Base-by-base conservation (phyloP, 2,888 invertebrate species). In the Eupithecia exiguata region DNA sequence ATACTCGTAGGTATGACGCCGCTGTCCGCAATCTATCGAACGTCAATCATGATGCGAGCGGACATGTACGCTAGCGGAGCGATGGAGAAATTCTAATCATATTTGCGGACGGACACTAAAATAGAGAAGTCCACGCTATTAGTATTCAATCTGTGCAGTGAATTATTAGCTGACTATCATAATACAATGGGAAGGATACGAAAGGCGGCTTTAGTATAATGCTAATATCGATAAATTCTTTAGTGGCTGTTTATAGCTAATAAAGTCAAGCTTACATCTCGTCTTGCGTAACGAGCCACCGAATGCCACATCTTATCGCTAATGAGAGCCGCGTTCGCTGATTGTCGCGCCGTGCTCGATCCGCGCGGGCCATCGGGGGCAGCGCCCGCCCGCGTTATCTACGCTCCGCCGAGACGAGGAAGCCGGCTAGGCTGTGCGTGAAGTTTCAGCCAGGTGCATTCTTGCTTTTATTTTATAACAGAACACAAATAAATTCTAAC, bases 241-340 rank as follows among this genome's bases (percentile, higher is more conserved):
- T 58, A 73, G 40, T n/a, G 25, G 36, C 69, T 71, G 69, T 67
- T 71, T 74, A 68, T 66, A 25, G 12, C 66, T 66, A 40, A 38
- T 40, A 66, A 66, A 66, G 21, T 36, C n/a, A n/a, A n/a, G n/a
- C n/a, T n/a, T n/a, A n/a, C 84, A 85, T 88, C 86, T 87, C 84
- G 87, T 88, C 86, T 89, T 86, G 88, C 88, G 87, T 90, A 89
- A 89, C 89, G 84, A 87, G 87, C 82, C 78, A 81, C 79, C 81
- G 80, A 84, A 84, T 87, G 86, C 85, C 84, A 86, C 86, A 86
- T 87, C 86, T 90, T 89, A 89, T 89, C 88, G 86, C 88, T 90
- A 90, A 92, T 92, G 90, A 91, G 89, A 85, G 84, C 83, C 83
- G 81, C 81, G 83, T 84, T 81, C 82, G 81, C 80, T 80, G 87